Percentiles rank a stretch among this genome's conserved stretches.
These are phyloP conservation scores for Spheniscus humboldti DNA, from an alignment of 2,797 vertebrate species.

Conservation along the genomic window DNA sequence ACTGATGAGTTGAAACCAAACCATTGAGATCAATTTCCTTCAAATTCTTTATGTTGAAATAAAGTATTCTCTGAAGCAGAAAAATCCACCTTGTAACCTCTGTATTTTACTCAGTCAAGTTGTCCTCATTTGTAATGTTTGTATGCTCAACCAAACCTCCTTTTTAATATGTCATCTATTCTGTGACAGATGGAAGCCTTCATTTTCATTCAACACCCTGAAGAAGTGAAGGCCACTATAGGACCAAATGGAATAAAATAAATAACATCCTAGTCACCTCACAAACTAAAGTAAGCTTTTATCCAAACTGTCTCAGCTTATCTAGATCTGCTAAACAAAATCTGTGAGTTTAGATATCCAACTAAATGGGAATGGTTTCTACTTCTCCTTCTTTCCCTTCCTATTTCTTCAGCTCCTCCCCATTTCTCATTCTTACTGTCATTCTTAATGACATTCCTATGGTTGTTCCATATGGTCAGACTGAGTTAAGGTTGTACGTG, in stretches of 20 bases:
- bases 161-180: neutral
- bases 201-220: neutral
- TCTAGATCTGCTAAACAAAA: neutral
- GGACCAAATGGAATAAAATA: neutral
- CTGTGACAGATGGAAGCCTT: neutral
- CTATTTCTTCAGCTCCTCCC: neutral
- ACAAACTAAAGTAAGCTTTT: neutral
- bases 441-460: neutral
- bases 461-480: neutral
- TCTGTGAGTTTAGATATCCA: neutral
- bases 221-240: neutral
- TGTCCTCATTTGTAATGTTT: slow-evolving; percentile 1
- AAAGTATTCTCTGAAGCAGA: slow-evolving; percentile 26
- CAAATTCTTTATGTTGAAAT: slow-evolving; percentile 28
- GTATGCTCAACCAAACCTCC: neutral
- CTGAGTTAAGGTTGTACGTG: neutral
- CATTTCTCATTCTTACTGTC: neutral
- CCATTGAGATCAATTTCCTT: slow-evolving; percentile 33
- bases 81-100: neutral
- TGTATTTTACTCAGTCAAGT: neutral
- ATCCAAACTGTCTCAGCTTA: neutral
- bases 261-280: neutral
- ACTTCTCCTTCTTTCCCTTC: neutral
- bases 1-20: slow-evolving; percentile 17
- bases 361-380: neutral